phyloP scores from a whole-genome alignment of 2,113 vertebrate species.

The Lampris megalopsis region DNA sequence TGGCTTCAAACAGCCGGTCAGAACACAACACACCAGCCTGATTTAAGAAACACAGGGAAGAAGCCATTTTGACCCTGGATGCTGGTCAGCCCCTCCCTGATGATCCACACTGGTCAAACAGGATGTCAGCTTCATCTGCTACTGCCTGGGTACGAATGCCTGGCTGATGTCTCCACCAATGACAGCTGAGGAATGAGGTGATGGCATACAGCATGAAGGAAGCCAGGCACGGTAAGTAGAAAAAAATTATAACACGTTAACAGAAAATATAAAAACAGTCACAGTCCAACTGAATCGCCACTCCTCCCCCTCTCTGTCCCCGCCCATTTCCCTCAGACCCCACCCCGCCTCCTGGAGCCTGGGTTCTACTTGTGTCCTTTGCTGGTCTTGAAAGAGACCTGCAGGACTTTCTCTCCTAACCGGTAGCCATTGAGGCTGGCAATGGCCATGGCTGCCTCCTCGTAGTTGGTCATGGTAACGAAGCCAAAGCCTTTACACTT shows the following conservation, averaged over 20 bases:
- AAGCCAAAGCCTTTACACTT: slow-evolving; percentile 99
- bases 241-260: not conserved
- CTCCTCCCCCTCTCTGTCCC: no score
- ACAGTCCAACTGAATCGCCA: not conserved
- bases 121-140: no score
- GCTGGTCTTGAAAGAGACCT: slow-evolving; percentile 99
- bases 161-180: not conserved
- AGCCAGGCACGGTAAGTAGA: slow-evolving; percentile 46
- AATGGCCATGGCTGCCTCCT: slow-evolving; percentile 98
- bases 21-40: no score
- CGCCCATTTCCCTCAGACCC: no score
- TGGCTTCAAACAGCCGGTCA: no score
- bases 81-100: no score
- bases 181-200: not conserved
- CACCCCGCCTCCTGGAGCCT: no score
- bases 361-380: slow-evolving; percentile 93
- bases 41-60: no score
- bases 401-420: slow-evolving; percentile 96
- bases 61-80: no score
- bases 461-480: slow-evolving; percentile 99
- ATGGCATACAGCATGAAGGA: slow-evolving; percentile 11
- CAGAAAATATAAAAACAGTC: not conserved
- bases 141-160: no score
- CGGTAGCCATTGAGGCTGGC: slow-evolving; percentile 98
- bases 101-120: no score